Conservation (phyloP, 2,113 vertebrate species). For the Grus americana region DNA sequence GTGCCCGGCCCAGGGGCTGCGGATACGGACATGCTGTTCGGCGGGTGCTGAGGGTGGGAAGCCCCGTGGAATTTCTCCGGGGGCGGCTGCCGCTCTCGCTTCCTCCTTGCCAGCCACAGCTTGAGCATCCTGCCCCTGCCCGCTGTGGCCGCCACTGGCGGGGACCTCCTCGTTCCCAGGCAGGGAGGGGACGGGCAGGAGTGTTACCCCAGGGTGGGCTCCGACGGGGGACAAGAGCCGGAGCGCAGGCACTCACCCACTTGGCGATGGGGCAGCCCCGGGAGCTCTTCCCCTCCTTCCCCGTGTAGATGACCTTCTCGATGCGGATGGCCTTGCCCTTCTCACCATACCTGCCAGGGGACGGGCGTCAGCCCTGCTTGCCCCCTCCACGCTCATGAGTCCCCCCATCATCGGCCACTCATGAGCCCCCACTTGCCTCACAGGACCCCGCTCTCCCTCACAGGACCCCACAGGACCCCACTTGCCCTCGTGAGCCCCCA, state of each 20-base stretch:
- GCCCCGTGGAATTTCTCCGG: not conserved
- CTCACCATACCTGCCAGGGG: slow-evolving; percentile 85
- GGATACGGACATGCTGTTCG: rapidly evolving
- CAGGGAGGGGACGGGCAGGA: not conserved
- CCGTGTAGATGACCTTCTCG: slow-evolving; percentile 95
- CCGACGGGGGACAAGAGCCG: rapidly evolving
- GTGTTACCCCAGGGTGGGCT: not conserved
- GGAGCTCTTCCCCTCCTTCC: slow-evolving; percentile 96
- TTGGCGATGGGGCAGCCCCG: slow-evolving; percentile 97
- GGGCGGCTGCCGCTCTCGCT: rapidly evolving
- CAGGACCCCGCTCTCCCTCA: too few relatives aligned
- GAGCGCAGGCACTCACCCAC: slow-evolving; percentile 86
- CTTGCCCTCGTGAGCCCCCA: not conserved
- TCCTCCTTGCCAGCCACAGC: not conserved
- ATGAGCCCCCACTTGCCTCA: not conserved
- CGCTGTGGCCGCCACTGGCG: rapidly evolving
- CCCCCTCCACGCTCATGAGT: rapidly evolving
- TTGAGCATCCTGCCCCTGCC: rapidly evolving
- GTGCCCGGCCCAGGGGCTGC: not conserved
- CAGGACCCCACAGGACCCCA: too few relatives aligned
- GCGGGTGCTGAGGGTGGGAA: rapidly evolving
- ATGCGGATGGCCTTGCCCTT: slow-evolving; percentile 94
- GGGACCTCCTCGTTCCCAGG: not conserved
- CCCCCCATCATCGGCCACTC: not conserved
- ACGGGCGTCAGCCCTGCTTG: rapidly evolving